Percentiles rank a stretch among this genome's conserved stretches.
phyloP scores from a whole-genome alignment of 2,797 vertebrate genomes.

The Urosaurus nigricauda region DNA sequence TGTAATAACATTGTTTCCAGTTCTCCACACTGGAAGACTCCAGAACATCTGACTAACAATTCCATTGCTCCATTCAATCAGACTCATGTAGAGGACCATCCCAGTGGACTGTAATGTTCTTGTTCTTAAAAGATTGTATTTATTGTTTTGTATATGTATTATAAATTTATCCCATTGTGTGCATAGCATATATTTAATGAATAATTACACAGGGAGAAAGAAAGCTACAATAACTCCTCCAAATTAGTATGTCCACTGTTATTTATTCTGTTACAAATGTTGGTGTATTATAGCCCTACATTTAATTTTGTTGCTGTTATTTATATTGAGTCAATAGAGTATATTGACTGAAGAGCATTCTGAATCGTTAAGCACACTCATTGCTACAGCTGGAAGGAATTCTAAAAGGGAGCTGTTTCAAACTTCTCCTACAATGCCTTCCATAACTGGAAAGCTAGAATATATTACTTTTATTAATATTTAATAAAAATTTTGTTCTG shows the following conservation, averaged over 20 bases:
- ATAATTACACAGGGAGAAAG: background rate
- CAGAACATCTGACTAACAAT: background rate
- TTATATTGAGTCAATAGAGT: constrained; percentile 28
- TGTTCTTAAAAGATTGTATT: background rate
- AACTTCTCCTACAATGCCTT: constrained; percentile 63
- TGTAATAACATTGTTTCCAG: background rate
- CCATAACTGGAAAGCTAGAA: constrained; percentile 65
- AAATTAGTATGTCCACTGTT: background rate
- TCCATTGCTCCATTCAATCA: background rate
- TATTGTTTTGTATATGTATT: background rate
- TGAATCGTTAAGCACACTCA: constrained; percentile 37
- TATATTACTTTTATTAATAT: constrained; percentile 86
- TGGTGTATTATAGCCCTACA: constrained; percentile 31
- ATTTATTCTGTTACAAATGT: constrained; percentile 30
- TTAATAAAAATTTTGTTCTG: constrained; percentile 81
- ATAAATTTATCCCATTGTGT: background rate
- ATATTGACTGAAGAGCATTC: constrained; percentile 47
- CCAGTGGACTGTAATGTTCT: background rate
- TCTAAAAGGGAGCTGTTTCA: constrained; percentile 37
- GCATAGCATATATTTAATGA: background rate
- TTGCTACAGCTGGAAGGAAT: constrained; percentile 8
- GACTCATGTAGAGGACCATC: background rate
- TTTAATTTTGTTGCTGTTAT: constrained; percentile 39
- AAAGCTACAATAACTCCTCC: background rate
- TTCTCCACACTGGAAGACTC: background rate